Evolutionary conservation across 2,888 invertebrate genomes (phyloP).

Genomic region (Drosophila trichaetosa): DNA sequence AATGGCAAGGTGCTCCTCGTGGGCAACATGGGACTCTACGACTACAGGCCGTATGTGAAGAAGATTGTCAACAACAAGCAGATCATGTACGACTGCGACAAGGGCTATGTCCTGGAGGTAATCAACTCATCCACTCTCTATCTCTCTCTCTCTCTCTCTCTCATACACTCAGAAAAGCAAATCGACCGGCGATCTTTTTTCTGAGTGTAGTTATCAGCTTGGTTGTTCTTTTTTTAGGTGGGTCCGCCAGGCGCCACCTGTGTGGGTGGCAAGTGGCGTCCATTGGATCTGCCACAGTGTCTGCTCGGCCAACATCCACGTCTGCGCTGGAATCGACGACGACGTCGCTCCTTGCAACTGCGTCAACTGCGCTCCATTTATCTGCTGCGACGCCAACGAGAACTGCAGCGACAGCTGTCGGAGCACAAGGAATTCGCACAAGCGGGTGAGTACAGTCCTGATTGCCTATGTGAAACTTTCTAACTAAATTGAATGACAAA

Average conservation of each 20-base stretch:
- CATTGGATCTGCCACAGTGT: conserved; percentile 93
- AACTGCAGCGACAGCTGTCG: conserved; percentile 62
- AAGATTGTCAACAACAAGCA: conserved; percentile 95
- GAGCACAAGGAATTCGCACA: conserved; percentile 43
- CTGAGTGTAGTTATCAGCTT: background rate
- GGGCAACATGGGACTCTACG: conserved; percentile 98
- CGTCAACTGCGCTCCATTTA: conserved; percentile 80
- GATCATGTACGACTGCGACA: conserved; percentile 97
- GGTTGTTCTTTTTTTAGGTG: conserved; percentile 82
- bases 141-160: background rate
- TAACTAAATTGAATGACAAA: too few relatives aligned
- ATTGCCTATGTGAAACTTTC: background rate
- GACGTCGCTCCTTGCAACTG: conserved; percentile 85
- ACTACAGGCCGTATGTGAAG: conserved; percentile 96
- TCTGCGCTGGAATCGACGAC: conserved; percentile 91
- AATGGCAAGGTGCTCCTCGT: conserved; percentile 96
- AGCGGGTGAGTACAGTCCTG: conserved; percentile 7
- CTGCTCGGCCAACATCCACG: conserved; percentile 94
- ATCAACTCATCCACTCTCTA: background rate
- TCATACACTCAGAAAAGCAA: too few relatives aligned
- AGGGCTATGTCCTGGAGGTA: conserved; percentile 92
- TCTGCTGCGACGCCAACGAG: conserved; percentile 74
- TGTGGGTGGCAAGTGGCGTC: conserved; percentile 97
- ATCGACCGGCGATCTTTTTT: background rate
- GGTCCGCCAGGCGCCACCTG: conserved; percentile 98